Conservation (phyloP, 92 coral and sea anemone genomes). For the Actinostola sp. region DNA sequence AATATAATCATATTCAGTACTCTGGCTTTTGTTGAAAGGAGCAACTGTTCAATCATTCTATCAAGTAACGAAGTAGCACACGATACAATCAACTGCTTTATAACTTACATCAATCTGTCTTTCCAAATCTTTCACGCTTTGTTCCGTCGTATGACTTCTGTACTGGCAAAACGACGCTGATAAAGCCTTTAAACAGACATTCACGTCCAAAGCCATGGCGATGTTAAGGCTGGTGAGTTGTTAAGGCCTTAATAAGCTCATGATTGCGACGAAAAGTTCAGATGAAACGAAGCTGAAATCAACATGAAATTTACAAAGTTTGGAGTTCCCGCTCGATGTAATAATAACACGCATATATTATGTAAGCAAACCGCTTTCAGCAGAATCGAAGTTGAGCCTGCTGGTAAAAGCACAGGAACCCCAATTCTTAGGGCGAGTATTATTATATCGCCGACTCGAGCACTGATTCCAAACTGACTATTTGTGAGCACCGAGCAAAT, state of each 20-base stretch:
- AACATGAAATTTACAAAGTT: constrained; percentile 14
- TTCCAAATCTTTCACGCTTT: constrained; percentile 85
- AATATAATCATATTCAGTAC: too few relatives aligned
- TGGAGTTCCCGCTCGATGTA: constrained; percentile 60
- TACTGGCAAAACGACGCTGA: constrained; percentile 92
- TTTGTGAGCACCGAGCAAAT: too few relatives aligned
- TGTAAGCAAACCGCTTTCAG: constrained; percentile 24
- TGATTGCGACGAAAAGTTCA: background rate
- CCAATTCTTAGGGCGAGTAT: too few relatives aligned
- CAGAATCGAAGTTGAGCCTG: background rate
- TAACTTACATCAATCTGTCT: constrained; percentile 93
- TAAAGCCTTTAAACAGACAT: constrained; percentile 94
- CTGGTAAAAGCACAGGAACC: background rate
- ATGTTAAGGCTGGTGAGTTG: background rate
- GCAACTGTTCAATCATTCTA: background rate
- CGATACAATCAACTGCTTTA: background rate
- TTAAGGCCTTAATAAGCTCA: background rate
- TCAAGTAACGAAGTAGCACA: too few relatives aligned
- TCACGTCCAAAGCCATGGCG: constrained; percentile 86
- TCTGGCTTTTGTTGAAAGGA: too few relatives aligned
- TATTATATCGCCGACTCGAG: too few relatives aligned
- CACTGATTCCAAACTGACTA: too few relatives aligned
- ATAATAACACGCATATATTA: constrained; percentile 31
- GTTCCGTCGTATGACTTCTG: constrained; percentile 83
- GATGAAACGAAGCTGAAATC: background rate